phyloP scores from a whole-genome alignment of 2,113 vertebrate species.

The Leuciscus idus region DNA sequence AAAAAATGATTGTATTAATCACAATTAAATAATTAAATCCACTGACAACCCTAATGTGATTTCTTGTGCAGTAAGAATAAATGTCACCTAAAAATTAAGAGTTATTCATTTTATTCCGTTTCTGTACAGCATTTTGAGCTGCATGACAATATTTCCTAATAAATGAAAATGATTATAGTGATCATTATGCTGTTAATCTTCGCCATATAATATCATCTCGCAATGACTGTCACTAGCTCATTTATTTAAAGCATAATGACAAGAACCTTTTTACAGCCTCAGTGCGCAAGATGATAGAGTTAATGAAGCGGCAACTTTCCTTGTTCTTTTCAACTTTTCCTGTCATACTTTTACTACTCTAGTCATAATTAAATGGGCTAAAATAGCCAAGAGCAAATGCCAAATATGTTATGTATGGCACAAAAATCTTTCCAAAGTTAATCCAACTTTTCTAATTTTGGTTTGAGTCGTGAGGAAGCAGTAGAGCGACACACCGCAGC shows the following conservation, averaged over 20 bases:
- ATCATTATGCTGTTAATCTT: background rate
- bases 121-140: background rate
- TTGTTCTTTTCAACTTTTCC: background rate
- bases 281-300: background rate
- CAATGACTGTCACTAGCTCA: constrained; percentile 9
- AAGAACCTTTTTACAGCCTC: constrained; percentile 1
- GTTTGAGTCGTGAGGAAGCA: background rate
- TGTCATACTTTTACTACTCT: background rate
- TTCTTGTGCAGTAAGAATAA: background rate
- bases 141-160: background rate
- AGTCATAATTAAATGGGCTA: background rate
- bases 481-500: background rate
- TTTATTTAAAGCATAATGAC: constrained; percentile 32
- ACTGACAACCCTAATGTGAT: background rate
- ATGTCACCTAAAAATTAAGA: background rate
- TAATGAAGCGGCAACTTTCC: constrained; percentile 7
- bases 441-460: background rate
- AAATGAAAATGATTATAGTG: background rate
- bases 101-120: background rate
- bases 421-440: background rate
- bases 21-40: background rate
- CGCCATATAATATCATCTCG: background rate
- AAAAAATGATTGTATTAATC: background rate
- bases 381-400: background rate
- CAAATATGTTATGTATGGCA: background rate